Evolutionary conservation across 2,797 vertebrate genomes (phyloP).

Genomic region (Xenopus petersii): DNA sequence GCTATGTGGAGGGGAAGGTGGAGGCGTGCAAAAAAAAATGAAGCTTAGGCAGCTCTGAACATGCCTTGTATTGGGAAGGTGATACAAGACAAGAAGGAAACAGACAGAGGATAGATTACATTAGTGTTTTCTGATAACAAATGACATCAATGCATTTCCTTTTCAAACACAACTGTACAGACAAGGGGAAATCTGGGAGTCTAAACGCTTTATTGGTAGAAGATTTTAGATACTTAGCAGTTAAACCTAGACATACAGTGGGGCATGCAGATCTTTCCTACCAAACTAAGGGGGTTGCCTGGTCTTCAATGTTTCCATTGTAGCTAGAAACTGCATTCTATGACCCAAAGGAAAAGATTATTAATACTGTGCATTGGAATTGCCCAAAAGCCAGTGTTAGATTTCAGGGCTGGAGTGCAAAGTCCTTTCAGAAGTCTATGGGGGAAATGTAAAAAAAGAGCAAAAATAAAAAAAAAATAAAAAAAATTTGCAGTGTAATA

Average conservation of each 20-base stretch:
- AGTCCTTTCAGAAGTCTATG: no score
- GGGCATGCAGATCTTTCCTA: no score
- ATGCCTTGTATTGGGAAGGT: slow-evolving; percentile 32
- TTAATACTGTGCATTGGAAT: no score
- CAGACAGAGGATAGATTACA: slow-evolving; percentile 36
- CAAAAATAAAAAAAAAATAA: no score
- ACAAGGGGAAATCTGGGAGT: slow-evolving; percentile 25
- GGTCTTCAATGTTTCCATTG: no score
- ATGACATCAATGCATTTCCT: slow-evolving; percentile 46
- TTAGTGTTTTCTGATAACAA: slow-evolving; percentile 43
- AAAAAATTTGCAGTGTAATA: no score
- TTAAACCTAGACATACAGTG: background rate
- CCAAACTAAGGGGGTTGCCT: no score
- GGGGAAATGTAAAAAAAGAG: no score
- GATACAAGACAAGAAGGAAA: slow-evolving; percentile 22
- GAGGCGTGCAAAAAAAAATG: slow-evolving; percentile 8
- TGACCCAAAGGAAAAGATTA: no score
- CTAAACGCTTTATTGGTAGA: slow-evolving; percentile 22
- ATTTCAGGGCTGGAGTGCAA: no score
- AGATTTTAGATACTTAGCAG: background rate
- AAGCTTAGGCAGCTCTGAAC: slow-evolving; percentile 15
- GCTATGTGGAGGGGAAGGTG: slow-evolving; percentile 17
- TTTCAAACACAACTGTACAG: slow-evolving; percentile 25
- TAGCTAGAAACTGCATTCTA: no score
- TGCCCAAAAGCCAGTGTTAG: no score